Base-by-base conservation (phyloP, 2,113 vertebrate genomes). In the Catharus fuscescens region DNA sequence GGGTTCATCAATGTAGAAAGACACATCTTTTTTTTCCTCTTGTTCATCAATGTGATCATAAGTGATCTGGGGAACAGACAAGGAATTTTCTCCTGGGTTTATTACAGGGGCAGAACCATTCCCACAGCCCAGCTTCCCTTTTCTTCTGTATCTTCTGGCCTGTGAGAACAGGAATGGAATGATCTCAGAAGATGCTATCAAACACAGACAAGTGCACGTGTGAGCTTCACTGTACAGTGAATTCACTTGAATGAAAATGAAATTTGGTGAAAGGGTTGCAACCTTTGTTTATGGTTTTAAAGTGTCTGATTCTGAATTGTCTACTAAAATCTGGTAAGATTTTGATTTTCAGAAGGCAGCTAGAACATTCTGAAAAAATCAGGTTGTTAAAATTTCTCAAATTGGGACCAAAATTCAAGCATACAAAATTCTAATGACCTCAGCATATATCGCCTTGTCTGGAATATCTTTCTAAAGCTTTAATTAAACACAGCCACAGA, bases 41-140 rank as follows among this genome's bases (percentile, higher is more conserved):
- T 53, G 78, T 8, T 95, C 93, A 29, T 97, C 97, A 17, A 97
- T 95, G 66, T 98, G 98, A 78, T 98, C 96, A 4, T 98, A 98
- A 28, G 98, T 98, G 97, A 99, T 99, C 76, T 98, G 98, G 40
- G 98, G 98, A 88, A 99, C 80, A 18, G 98, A 97, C 54, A 98
- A 83, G 12, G 97, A 92, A 42, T 97, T 97, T 62, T 98, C 98
- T 53, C 97, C 97, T 20, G 95, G 66, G 52, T 81, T 97, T 78
- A 97, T 92, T 23, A 94, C 91, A 14, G 96, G 95, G 80, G 98
- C 88, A 21, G 98, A 97, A 32, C 97, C 95, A 15, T 98, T 98
- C 31, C 98, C 98, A 85, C 96, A 96, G 57, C 92, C 88, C 40
- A 97, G 89, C 96, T 98, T 99, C 32, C 97, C 79, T 93, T 98